Evolutionary conservation across 2,113 vertebrate species (phyloP), one percentile per base, ranked within the genome.

Genomic region (Xerus inauris): DNA sequence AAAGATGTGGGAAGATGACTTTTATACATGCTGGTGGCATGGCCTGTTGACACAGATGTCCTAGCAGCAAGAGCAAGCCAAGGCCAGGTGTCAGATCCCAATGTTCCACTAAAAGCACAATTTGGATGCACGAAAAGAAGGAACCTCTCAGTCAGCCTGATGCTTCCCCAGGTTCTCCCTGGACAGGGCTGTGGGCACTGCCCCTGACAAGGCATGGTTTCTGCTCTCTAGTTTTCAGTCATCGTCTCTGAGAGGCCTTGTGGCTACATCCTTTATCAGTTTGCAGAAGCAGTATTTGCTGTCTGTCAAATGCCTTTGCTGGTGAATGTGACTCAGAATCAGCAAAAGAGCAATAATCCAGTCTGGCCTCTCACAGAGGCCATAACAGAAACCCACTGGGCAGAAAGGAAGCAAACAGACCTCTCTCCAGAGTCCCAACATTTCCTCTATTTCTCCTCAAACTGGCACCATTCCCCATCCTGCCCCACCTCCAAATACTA

Each of bases 21-120:
- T 57, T n/a, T 17, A 24, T n/a, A 26, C 35, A n/a, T 0, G 26
- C 49, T 22, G 42, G 38, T 10, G 0, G 0, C 20, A 5, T 22
- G 76, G 30, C 45, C 42, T 72, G 51, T 10, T 42, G 54, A 94
- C 45, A 65, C 2, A 64, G 38, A 35, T 35, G 57, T 72, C 71
- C 24, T 19, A 51, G 17, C 28, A 45, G 69, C 38, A 79, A 79
- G 45, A 85, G 51, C 49, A 67, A 77, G 57, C 64, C 73, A 69
- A 14, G 51, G 67, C 73, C n/a, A 64, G 40, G 38, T 13, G 30
- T 0, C 47, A 30, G 38, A 40, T 28, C 64, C 64, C 64, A 38
- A 49, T 77, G 64, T 6, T 20, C 47, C 51, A 45, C 71, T 40
- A 32, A 30, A 47, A 72, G 30, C 62, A 80, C 40, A 10, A 2